Evolutionary conservation across 2,113 vertebrate species (phyloP).

Genomic region (Halcyon senegalensis): DNA sequence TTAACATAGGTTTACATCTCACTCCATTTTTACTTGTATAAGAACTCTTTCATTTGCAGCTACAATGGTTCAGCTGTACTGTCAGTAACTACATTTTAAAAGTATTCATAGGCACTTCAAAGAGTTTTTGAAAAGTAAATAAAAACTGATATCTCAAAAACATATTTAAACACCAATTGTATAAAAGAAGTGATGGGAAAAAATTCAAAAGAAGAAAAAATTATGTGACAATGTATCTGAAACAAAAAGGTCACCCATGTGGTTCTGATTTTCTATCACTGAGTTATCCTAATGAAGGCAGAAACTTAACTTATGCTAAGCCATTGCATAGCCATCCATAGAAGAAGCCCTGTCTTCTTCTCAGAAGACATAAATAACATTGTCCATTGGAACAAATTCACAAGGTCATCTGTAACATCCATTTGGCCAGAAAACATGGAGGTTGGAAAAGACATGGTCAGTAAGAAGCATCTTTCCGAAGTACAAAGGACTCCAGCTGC

Average conservation of each 20-base stretch:
- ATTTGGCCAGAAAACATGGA: not conserved
- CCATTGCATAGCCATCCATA: not conserved
- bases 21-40: not conserved
- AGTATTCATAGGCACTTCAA: not conserved
- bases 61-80: not conserved
- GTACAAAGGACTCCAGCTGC: not conserved
- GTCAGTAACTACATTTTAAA: not conserved
- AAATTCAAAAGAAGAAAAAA: not conserved
- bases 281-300: not conserved
- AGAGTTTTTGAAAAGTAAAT: not conserved
- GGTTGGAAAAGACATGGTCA: not conserved
- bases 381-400: not conserved
- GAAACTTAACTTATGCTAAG: not conserved
- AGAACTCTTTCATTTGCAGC: not conserved
- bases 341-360: not conserved
- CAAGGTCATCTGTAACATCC: not conserved
- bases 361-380: not conserved
- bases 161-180: not conserved
- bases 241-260: accelerated
- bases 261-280: not conserved
- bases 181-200: not conserved
- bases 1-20: not conserved
- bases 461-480: not conserved
- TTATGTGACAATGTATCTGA: not conserved
- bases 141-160: not conserved